A percentile compares a stretch with the other conserved stretches of the same genome.
These are phyloP conservation scores for Dermochelys coriacea DNA, from an alignment of 2,797 vertebrate genomes.

Conservation along the genomic window DNA sequence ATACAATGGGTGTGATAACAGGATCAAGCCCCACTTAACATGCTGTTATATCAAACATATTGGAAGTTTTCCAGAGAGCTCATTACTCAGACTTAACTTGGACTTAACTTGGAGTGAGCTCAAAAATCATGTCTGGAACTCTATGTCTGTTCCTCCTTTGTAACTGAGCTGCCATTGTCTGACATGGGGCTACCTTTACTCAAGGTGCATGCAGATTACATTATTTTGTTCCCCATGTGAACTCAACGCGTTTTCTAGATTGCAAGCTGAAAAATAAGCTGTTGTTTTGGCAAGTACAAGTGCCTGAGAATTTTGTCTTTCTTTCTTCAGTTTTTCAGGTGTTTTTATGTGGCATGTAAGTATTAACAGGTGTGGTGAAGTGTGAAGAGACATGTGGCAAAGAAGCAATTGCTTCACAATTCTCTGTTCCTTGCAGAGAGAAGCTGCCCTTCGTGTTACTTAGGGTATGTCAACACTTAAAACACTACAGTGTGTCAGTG, in stretches of 20 bases:
- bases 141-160: rapidly evolving
- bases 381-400: not conserved
- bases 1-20: not conserved
- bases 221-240: not conserved
- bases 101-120: not conserved
- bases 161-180: rapidly evolving
- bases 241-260: not conserved
- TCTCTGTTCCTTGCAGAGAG: not conserved
- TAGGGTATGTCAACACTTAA: not conserved
- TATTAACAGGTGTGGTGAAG: not conserved
- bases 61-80: not conserved
- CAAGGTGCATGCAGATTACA: not conserved
- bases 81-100: not conserved
- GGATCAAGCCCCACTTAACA: not conserved
- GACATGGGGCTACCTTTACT: not conserved
- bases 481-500: not conserved
- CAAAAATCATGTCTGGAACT: not conserved
- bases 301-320: rapidly evolving
- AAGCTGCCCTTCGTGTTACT: not conserved
- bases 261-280: not conserved
- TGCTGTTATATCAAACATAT: not conserved
- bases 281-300: not conserved
- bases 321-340: not conserved
- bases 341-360: not conserved
- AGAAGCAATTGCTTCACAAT: not conserved